phyloP scores from a whole-genome alignment of 2,113 vertebrate genomes.

The Barnardius zonarius region DNA sequence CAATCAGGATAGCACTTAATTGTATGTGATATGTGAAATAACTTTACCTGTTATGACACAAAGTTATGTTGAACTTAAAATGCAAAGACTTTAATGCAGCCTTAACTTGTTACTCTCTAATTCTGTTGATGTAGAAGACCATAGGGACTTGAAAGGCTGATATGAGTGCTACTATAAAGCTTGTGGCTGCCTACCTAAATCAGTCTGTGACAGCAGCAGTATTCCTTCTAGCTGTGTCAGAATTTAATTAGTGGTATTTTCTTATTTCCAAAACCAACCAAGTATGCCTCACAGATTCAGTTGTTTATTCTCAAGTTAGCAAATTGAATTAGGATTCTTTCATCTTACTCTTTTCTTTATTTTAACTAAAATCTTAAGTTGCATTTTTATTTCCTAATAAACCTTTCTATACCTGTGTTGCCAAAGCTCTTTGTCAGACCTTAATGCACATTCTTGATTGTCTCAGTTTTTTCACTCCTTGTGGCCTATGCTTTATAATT shows the following conservation, averaged over 20 bases:
- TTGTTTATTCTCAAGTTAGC: neutral
- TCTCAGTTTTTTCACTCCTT: neutral
- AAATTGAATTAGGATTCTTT: neutral
- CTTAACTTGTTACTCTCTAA: neutral
- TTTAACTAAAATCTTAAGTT: neutral
- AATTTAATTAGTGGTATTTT: neutral
- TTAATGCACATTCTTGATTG: neutral
- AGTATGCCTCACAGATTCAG: neutral
- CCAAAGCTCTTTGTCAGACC: neutral
- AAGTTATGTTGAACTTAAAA: neutral
- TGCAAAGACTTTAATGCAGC: neutral
- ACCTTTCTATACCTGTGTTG: neutral
- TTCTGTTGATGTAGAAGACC: neutral
- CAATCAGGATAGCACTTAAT: neutral
- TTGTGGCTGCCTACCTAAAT: neutral
- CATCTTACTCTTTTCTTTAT: neutral
- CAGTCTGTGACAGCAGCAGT: neutral
- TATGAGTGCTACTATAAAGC: neutral
- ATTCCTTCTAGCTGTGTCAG: neutral
- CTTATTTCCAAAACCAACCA: neutral
- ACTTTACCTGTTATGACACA: neutral
- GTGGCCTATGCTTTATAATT: neutral
- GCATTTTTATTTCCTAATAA: neutral
- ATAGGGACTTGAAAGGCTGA: neutral
- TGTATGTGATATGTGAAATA: neutral